phyloP scores from a whole-genome alignment of 92 coral and sea anemone genomes.

The Galaxea fascicularis region DNA sequence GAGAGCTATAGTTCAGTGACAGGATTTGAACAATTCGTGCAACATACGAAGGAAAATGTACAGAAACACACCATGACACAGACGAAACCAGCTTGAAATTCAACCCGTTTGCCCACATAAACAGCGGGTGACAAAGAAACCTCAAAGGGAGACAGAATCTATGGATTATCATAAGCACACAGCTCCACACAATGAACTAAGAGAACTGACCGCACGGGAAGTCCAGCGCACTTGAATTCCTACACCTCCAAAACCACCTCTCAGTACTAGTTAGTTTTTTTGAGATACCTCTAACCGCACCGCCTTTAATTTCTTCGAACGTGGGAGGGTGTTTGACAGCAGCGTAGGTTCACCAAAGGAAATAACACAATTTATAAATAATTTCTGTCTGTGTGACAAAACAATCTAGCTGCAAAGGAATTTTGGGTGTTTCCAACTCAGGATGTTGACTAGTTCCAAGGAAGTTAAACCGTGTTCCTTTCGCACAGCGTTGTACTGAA shows the following conservation, averaged over 20 bases:
- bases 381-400: background rate
- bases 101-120: constrained; percentile 31
- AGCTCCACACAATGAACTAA: constrained; percentile 14
- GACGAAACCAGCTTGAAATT: constrained; percentile 26
- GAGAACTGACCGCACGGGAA: constrained; percentile 33
- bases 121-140: constrained; percentile 23
- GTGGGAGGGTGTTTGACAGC: constrained; percentile 30
- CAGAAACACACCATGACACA: constrained; percentile 5
- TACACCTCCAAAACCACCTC: constrained; percentile 11
- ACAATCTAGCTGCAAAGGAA: constrained; percentile 12
- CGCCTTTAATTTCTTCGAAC: background rate
- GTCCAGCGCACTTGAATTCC: constrained; percentile 3
- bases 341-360: constrained; percentile 24
- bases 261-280: constrained; percentile 29
- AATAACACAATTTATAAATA: constrained; percentile 22
- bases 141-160: constrained; percentile 8
- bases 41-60: no score
- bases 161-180: constrained; percentile 9
- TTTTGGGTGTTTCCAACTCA: constrained; percentile 3
- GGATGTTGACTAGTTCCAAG: background rate
- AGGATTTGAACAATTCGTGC: no score
- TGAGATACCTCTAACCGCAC: background rate
- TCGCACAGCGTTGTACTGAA: no score
- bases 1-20: no score
- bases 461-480: background rate